phyloP scores from a whole-genome alignment of 2,797 vertebrate species.

The Phylloscopus collybita region DNA sequence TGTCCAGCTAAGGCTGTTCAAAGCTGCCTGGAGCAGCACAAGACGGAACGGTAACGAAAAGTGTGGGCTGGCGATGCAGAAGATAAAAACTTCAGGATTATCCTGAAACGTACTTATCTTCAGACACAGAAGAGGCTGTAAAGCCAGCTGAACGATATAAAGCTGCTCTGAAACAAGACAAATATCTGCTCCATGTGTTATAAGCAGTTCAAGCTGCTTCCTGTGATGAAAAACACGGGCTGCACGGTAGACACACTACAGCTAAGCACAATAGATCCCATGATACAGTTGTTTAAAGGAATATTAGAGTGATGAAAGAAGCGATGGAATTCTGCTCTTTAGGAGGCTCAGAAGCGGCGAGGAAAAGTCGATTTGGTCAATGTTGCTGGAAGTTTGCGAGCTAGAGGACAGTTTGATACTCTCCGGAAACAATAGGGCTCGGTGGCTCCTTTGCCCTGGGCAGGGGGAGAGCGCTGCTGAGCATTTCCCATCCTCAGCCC shows the following conservation, averaged over 20 bases:
- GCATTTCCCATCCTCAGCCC: background rate
- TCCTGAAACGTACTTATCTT: constrained; percentile 51
- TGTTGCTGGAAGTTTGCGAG: background rate
- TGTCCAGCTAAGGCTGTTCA: constrained; percentile 38
- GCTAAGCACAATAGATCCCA: constrained; percentile 63
- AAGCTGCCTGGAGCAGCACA: constrained; percentile 24
- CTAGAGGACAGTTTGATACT: constrained; percentile 15
- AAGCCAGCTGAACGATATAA: constrained; percentile 57
- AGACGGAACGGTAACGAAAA: constrained; percentile 8
- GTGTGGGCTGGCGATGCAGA: constrained; percentile 1
- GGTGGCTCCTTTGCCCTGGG: background rate
- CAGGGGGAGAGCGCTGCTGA: background rate
- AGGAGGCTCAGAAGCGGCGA: constrained; percentile 44
- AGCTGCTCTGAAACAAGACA: constrained; percentile 64
- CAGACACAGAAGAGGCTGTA: constrained; percentile 10
- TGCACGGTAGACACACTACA: constrained; percentile 47
- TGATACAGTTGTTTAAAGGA: constrained; percentile 63
- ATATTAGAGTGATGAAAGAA: constrained; percentile 74
- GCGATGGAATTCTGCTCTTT: constrained; percentile 67
- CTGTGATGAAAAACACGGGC: constrained; percentile 69
- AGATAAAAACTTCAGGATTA: constrained; percentile 57
- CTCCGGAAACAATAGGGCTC: constrained; percentile 15
- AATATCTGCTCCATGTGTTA: constrained; percentile 59
- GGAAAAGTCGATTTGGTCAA: background rate
- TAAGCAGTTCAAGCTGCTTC: constrained; percentile 73